Conservation (phyloP, 2,113 vertebrate species). For the Campylomormyrus numenius region DNA sequence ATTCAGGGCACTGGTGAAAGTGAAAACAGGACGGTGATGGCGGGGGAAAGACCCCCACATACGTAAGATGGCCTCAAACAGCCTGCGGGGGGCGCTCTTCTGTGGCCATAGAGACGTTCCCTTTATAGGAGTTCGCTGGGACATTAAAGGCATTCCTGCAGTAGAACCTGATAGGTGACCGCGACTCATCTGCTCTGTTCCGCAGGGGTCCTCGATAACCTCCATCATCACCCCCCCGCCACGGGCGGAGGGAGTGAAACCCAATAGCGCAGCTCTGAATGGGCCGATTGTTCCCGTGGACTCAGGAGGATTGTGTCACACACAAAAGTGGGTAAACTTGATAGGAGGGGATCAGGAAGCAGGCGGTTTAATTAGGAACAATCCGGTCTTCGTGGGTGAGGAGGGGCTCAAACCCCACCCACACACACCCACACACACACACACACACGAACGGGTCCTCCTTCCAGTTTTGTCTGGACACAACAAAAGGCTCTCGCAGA, state of each 20-base stretch:
- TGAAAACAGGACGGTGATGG: not conserved
- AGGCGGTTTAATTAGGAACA: conserved; percentile 11
- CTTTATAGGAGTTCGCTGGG: not conserved
- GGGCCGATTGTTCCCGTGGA: conserved; percentile 25
- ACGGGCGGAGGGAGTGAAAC: conserved; percentile 14
- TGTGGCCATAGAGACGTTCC: not conserved
- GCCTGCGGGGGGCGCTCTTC: not conserved
- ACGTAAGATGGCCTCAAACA: not conserved
- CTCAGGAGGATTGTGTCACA: conserved; percentile 15
- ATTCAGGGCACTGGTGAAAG: not conserved
- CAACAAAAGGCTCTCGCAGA: conserved; percentile 4
- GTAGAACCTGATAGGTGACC: not conserved
- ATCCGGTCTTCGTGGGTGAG: not conserved
- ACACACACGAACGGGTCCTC: not conserved
- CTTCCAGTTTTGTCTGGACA: conserved; percentile 11
- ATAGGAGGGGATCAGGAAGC: conserved; percentile 14
- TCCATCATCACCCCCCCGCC: conserved; percentile 16
- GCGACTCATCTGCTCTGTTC: not conserved
- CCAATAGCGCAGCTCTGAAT: conserved; percentile 26
- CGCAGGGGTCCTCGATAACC: conserved; percentile 6
- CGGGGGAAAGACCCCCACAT: not conserved
- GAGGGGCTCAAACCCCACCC: not conserved
- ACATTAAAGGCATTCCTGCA: not conserved
- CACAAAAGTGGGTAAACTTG: conserved; percentile 22
- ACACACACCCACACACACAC: no score